phyloP scores from a whole-genome alignment of 2,113 vertebrate genomes.

The Petromus typicus region DNA sequence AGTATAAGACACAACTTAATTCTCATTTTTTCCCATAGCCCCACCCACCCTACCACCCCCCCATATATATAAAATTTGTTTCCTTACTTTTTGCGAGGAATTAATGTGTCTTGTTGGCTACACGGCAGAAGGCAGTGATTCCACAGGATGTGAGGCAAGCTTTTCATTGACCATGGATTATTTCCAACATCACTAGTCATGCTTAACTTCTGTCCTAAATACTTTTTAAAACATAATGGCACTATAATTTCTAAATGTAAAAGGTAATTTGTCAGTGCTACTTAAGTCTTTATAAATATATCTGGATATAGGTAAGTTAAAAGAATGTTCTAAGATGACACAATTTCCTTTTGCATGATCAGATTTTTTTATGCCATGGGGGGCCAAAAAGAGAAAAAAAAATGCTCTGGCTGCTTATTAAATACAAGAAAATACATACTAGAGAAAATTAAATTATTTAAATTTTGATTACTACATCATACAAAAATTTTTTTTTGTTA shows the following conservation, averaged over 20 bases:
- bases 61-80: too few relatives aligned
- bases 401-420: neutral
- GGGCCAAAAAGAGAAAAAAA: neutral
- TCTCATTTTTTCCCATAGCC: too few relatives aligned
- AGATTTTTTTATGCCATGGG: neutral
- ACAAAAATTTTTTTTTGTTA: constrained; percentile 32
- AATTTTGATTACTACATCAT: neutral
- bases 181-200: neutral
- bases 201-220: neutral
- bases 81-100: too few relatives aligned
- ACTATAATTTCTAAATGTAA: neutral
- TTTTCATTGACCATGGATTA: neutral
- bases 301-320: neutral
- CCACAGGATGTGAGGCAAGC: neutral
- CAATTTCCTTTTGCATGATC: neutral
- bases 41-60: too few relatives aligned
- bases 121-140: neutral
- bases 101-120: neutral
- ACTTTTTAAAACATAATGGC: neutral
- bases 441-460: neutral
- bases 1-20: too few relatives aligned
- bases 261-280: neutral
- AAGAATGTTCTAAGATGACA: neutral
- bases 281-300: neutral
- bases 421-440: neutral